Conservation (phyloP, 2,113 vertebrate species). For the Lutjanus erythropterus region DNA sequence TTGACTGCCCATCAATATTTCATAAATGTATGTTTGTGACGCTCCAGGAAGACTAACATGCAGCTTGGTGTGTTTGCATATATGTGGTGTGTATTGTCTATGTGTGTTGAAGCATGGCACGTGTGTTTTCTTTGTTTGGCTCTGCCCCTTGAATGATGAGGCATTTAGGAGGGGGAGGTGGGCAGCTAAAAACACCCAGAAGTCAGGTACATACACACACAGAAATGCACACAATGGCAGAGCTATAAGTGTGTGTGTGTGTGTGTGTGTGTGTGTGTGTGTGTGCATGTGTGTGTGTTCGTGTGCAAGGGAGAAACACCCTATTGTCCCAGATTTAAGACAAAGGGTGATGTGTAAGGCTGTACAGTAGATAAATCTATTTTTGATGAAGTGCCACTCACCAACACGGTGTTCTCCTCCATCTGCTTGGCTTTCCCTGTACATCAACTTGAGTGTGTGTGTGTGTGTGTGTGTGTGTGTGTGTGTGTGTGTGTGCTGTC, state of each 20-base stretch:
- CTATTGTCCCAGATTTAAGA: conserved; percentile 66
- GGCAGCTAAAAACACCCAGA: conserved; percentile 14
- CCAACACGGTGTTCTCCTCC: neutral
- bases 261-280: neutral
- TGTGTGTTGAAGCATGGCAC: neutral
- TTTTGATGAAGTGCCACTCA: conserved; percentile 73
- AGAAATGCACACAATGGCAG: conserved; percentile 14
- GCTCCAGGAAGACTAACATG: conserved; percentile 43
- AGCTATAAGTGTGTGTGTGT: neutral
- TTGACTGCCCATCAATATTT: conserved; percentile 69
- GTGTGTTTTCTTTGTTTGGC: conserved; percentile 65
- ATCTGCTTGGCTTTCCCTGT: conserved; percentile 14
- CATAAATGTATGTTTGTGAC: conserved; percentile 53
- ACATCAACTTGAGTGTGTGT: conserved; percentile 10
- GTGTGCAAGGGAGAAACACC: neutral
- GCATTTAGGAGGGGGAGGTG: conserved; percentile 31
- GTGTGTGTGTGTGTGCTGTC: neutral
- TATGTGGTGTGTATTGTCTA: neutral
- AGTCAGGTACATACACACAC: conserved; percentile 4
- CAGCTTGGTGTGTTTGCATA: conserved; percentile 15
- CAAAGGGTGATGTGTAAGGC: conserved; percentile 58
- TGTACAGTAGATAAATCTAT: conserved; percentile 64
- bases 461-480: neutral
- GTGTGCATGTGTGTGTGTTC: neutral
- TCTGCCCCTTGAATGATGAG: conserved; percentile 48